Evolutionary conservation across 2,888 invertebrate genomes (phyloP), one percentile per base, ranked within the genome.

Genomic region (Trileptium ribeirensis): DNA sequence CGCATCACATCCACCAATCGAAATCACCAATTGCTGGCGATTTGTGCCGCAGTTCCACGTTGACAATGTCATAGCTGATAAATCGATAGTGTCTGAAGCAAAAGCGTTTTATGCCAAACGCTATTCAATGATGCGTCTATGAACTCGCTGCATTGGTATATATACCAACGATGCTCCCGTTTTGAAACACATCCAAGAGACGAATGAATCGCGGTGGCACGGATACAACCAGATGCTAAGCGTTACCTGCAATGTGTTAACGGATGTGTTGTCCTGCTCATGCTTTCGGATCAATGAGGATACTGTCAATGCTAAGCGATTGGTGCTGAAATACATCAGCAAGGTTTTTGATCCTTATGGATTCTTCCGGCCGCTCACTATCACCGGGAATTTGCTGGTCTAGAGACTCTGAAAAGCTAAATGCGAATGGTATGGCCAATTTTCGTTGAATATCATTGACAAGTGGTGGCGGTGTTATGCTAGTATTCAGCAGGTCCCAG

Each of bases 331-430:
- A 34, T 24, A 77, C 29, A 79, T 86, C 37, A 74, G 84, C n/a
- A 82, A 80, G 24, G 37, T 82, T 0, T 85, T 82, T 74, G 83
- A 86, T 74, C 83, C 85, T 29, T 39, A 84, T n/a, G 86, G 85
- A 1, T 78, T 85, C 2, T 19, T 83, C n/a, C 78, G 40, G 0
- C 83, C 82, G 31, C 81, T 83, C 39, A 83, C 40, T 8, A 81
- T 83, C 38, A 34, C 70, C 2, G 81, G 81, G 0, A 87, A 86
- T 74, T 82, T 84, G 0, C 38, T 86, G 2, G 74, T 87, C 40
- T 86, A 87, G 82, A 38, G 82, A 19, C 39, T 86, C 0, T 87
- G 86, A 85, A 80, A 81, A 34, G 38, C 70, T 24, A 77, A 83
- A 0, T 3, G 83, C 1, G 82, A 79, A 0, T 86, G 86, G 86